Evolutionary conservation across 2,113 vertebrate genomes (phyloP), one percentile per base, ranked within the genome.

Genomic region (Pelusios castaneus): DNA sequence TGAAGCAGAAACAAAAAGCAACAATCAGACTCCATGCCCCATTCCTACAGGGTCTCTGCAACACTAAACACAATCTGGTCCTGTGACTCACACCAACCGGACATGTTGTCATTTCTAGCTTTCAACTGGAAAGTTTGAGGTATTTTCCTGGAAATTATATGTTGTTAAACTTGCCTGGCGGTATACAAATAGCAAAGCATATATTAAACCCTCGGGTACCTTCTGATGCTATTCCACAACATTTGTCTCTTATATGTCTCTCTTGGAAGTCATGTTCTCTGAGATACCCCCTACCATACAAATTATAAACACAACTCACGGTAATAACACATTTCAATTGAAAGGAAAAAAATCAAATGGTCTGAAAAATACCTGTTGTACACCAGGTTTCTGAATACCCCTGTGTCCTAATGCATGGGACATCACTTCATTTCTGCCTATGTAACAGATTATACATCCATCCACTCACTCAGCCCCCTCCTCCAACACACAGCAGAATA

Each of bases 361-460:
- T 43, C 63, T 91, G 43, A 89, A 78, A 89, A 91, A 95, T 51
- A 70, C 70, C 27, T 85, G 83, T 51, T 73, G 21, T 82, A 49
- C 75, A 95, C 88, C 87, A 94, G 83, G 79, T 56, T 84, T 8
- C 76, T 55, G 45, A 78, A 19, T 19, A 67, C 29, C 38, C 47
- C 51, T 91, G 11, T 27, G 8, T 34, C 88, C 90, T 45, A 60
- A 14, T 85, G 13, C 55, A 85, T 17, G 25, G 10, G 31, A 60
- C 75, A 54, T 82, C 31, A 93, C 87, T 88, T 82, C 92, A 94
- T 79, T 91, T 91, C 86, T 93, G 82, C 84, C 80, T 93, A 93
- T 88, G 60, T 19, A 63, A 88, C 13, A n/a, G 34, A 86, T 51
- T 29, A n/a, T 75, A 34, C 21, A 29, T 22, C 10, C 25, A n/a